Evolutionary conservation across 2,113 vertebrate genomes (phyloP).

Genomic region (Microtus oregoni): DNA sequence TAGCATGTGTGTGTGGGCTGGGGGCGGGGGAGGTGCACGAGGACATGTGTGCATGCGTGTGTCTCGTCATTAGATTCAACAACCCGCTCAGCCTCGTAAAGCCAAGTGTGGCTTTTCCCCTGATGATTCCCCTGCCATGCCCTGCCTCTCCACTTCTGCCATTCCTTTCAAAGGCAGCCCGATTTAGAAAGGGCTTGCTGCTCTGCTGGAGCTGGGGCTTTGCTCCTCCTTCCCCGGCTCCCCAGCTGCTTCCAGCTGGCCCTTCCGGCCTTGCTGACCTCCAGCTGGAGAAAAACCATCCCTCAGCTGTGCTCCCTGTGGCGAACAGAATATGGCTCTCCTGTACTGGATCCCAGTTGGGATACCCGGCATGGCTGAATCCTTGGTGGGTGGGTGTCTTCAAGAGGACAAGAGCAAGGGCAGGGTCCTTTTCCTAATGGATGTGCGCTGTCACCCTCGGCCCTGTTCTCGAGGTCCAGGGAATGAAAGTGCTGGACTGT

Average conservation of each 20-base stretch:
- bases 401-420: neutral
- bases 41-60: neutral
- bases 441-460: neutral
- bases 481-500: neutral
- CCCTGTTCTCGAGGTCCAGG: neutral
- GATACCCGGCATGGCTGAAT: neutral
- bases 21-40: neutral
- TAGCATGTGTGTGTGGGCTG: neutral
- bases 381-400: neutral
- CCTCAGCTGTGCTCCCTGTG: neutral
- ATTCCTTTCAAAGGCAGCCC: neutral
- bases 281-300: neutral
- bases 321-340: neutral
- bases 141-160: neutral
- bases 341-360: neutral
- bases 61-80: neutral
- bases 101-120: neutral
- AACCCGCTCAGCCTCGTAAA: neutral
- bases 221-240: neutral
- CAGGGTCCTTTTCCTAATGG: neutral
- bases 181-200: neutral
- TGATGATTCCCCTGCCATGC: neutral
- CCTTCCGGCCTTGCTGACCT: neutral
- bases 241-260: neutral
- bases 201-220: neutral